These are phyloP conservation scores for Elanus axillaris DNA, from an alignment of 2,113 vertebrate genomes.

Conservation along the genomic window DNA sequence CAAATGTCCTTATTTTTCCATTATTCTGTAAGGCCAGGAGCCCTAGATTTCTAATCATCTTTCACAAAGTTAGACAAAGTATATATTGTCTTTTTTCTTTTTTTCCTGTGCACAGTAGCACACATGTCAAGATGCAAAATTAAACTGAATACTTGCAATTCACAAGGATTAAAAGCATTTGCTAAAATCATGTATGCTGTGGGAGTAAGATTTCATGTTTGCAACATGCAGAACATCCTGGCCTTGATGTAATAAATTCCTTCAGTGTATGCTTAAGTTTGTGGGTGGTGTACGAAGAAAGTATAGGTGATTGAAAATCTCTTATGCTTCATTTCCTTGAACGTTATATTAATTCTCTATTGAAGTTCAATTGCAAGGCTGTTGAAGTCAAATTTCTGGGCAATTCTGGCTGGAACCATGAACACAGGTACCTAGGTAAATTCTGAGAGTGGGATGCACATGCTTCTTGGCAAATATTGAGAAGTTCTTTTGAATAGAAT, in stretches of 20 bases:
- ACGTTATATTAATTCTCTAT: not conserved
- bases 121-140: not conserved
- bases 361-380: not conserved
- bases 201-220: not conserved
- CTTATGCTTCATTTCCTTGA: not conserved
- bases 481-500: not conserved
- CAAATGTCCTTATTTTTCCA: not conserved
- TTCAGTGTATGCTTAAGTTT: not conserved
- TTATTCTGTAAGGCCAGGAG: not conserved
- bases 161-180: not conserved
- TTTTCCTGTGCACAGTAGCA: not conserved
- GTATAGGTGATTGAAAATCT: not conserved
- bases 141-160: not conserved
- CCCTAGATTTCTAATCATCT: not conserved
- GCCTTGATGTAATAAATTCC: not conserved
- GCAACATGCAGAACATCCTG: not conserved
- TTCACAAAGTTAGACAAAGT: not conserved
- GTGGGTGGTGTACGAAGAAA: not conserved
- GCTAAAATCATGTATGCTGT: not conserved
- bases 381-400: not conserved
- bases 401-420: not conserved
- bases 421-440: not conserved
- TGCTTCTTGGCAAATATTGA: not conserved
- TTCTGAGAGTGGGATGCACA: not conserved
- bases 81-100: not conserved